These are phyloP conservation scores for Phyllostomus hastatus DNA, from an alignment of 2,113 vertebrate species.

Conservation along the genomic window DNA sequence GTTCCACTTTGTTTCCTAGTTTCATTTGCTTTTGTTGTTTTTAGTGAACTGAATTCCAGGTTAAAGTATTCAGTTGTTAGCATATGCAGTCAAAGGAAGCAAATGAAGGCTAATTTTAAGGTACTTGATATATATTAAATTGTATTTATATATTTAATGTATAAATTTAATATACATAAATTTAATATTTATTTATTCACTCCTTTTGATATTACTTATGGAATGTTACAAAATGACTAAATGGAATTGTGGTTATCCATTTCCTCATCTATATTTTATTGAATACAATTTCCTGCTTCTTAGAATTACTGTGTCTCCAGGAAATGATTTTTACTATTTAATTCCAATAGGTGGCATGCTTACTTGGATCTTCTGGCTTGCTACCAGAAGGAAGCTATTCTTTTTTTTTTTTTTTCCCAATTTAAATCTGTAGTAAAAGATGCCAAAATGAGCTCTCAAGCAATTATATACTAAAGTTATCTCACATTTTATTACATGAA, in stretches of 20 bases:
- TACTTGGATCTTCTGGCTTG: neutral
- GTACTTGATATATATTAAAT: neutral
- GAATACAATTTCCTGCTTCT: neutral
- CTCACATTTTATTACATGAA: conserved; percentile 22
- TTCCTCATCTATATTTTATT: neutral
- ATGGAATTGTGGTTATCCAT: neutral
- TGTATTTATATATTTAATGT: too few species aligned
- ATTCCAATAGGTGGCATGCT: neutral
- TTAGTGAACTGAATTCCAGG: neutral
- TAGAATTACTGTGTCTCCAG: neutral
- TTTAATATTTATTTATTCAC: too few species aligned
- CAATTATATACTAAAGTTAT: conserved; percentile 10
- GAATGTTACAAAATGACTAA: neutral
- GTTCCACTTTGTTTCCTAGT: neutral
- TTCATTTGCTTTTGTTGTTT: neutral
- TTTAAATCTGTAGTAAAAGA: neutral
- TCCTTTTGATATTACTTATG: neutral
- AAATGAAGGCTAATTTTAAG: neutral
- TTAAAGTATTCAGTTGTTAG: neutral
- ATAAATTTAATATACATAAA: too few species aligned
- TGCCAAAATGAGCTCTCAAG: neutral
- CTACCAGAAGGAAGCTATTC: neutral
- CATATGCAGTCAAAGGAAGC: neutral
- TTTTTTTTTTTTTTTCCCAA: neutral
- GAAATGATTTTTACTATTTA: conserved; percentile 19